These are phyloP conservation scores for Melanotaenia boesemani DNA, from an alignment of 2,797 vertebrate genomes.

Conservation along the genomic window DNA sequence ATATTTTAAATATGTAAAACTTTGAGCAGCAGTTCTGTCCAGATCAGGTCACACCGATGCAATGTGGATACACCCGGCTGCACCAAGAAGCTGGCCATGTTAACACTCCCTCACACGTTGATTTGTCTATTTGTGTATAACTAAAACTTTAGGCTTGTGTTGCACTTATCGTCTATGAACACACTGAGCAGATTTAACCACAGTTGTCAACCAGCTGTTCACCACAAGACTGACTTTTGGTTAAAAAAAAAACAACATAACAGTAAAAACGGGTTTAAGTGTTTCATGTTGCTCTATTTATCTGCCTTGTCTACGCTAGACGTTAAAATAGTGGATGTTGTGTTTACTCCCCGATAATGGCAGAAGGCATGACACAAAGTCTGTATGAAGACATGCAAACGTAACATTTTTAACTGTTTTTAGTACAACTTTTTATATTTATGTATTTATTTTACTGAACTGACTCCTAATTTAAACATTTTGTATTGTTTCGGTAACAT, in stretches of 20 bases:
- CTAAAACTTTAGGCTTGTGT: conserved; percentile 27
- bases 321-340: conserved; percentile 10
- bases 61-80: conserved; percentile 30
- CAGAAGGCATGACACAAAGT: conserved; percentile 49
- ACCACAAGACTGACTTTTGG: conserved; percentile 7
- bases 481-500: conserved; percentile 71
- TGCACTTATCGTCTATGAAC: conserved; percentile 49
- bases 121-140: conserved; percentile 32
- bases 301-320: conserved; percentile 37
- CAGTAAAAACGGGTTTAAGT: conserved; percentile 40
- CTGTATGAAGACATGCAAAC: conserved; percentile 47
- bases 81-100: conserved; percentile 44
- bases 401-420: conserved; percentile 63
- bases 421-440: conserved; percentile 67
- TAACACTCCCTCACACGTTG: conserved; percentile 24
- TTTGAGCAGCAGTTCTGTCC: conserved; percentile 16
- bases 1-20: not conserved
- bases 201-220: conserved; percentile 22
- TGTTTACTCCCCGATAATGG: conserved; percentile 33
- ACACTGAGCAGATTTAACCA: conserved; percentile 42
- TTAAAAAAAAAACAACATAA: conserved; percentile 1
- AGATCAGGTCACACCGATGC: conserved; percentile 39
- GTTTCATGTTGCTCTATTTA: conserved; percentile 37
- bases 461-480: conserved; percentile 59
- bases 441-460: conserved; percentile 71